A percentile compares a stretch with the other conserved stretches of the same genome.
Evolutionary conservation across 2,888 invertebrate species (phyloP).

Genomic region (Cactoblastis cactorum): DNA sequence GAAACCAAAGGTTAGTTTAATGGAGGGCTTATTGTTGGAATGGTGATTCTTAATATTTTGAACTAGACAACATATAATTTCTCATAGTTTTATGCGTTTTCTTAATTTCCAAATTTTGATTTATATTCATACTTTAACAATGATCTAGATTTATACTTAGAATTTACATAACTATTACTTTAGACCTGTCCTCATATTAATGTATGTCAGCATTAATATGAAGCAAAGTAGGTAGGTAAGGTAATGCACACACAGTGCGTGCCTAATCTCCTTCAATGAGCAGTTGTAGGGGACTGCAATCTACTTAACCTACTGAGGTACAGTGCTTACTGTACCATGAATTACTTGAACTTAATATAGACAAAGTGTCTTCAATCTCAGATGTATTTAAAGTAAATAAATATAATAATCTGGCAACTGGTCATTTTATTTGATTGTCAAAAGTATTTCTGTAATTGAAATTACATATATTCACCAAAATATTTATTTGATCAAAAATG

Average conservation of each 20-base stretch:
- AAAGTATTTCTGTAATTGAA: no score
- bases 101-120: no score
- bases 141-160: background rate
- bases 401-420: no score
- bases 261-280: conserved; percentile 64
- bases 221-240: conserved; percentile 26
- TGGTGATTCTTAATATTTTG: no score
- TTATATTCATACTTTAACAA: background rate
- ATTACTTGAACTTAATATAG: background rate
- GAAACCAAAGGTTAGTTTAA: no score
- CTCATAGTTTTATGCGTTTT: no score
- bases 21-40: no score
- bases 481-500: no score
- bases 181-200: conserved; percentile 25
- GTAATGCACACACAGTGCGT: conserved; percentile 46
- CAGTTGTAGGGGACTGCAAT: conserved; percentile 37
- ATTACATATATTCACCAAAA: no score
- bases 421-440: no score
- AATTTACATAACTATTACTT: background rate
- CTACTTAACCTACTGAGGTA: conserved; percentile 32
- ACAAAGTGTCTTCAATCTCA: background rate
- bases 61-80: no score
- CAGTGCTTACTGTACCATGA: conserved; percentile 10
- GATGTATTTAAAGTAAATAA: no score
- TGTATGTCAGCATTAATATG: conserved; percentile 44